Evolutionary conservation across 2,888 invertebrate species (phyloP).

Genomic region (Bellardia bayeri): DNA sequence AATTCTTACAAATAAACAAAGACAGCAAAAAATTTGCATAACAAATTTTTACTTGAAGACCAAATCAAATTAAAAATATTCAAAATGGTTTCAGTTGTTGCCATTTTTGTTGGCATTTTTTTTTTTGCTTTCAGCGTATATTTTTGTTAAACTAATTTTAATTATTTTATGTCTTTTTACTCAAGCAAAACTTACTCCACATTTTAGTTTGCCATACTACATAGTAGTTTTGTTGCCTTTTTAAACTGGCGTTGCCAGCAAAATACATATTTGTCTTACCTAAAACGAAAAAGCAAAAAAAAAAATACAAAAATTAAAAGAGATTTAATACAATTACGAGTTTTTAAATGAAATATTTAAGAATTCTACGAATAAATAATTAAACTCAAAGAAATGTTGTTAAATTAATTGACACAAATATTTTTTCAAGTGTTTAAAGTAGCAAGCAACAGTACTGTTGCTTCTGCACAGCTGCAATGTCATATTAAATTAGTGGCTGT

Average conservation of each 20-base stretch:
- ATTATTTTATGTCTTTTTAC: slow-evolving; percentile 52
- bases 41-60: slow-evolving; percentile 69
- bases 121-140: background rate
- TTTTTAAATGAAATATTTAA: slow-evolving; percentile 56
- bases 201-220: slow-evolving; percentile 3
- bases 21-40: slow-evolving; percentile 66
- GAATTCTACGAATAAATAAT: slow-evolving; percentile 66
- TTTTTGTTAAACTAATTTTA: slow-evolving; percentile 62
- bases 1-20: slow-evolving; percentile 44
- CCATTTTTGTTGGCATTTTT: slow-evolving; percentile 11
- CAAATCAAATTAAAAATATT: slow-evolving; percentile 71
- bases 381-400: slow-evolving; percentile 52
- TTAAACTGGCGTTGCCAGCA: slow-evolving; percentile 19
- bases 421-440: slow-evolving; percentile 47
- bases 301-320: slow-evolving; percentile 3
- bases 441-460: background rate
- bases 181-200: slow-evolving; percentile 50
- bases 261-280: slow-evolving; percentile 64
- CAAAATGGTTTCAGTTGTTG: slow-evolving; percentile 60
- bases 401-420: slow-evolving; percentile 69
- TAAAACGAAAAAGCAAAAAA: slow-evolving; percentile 56
- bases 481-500: background rate
- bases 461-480: background rate
- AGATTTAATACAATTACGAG: slow-evolving; percentile 35
- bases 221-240: background rate